These are phyloP conservation scores for Heterocephalus glaber DNA, from an alignment of 2,113 vertebrate species.

Conservation along the genomic window DNA sequence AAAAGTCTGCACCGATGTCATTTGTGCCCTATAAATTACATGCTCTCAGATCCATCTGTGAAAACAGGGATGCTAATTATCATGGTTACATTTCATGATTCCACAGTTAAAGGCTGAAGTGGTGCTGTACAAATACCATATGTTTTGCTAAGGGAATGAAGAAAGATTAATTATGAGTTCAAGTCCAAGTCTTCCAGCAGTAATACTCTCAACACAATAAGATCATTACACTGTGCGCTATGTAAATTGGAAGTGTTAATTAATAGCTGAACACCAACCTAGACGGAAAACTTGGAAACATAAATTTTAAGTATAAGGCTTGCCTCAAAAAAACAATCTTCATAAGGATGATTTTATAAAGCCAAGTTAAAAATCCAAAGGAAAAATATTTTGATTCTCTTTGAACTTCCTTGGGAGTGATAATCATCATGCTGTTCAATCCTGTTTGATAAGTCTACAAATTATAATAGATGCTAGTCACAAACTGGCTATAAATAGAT, in stretches of 20 bases:
- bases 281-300: slow-evolving; percentile 61
- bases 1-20: slow-evolving; percentile 69
- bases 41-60: slow-evolving; percentile 84
- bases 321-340: slow-evolving; percentile 27
- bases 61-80: slow-evolving; percentile 85
- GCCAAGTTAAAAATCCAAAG: neutral
- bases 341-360: slow-evolving; percentile 61
- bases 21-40: slow-evolving; percentile 84
- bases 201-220: slow-evolving; percentile 82
- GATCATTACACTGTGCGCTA: slow-evolving; percentile 73
- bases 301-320: slow-evolving; percentile 66
- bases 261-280: slow-evolving; percentile 77
- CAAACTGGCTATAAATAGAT: slow-evolving; percentile 29
- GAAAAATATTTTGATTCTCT: neutral
- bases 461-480: neutral
- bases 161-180: slow-evolving; percentile 87
- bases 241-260: slow-evolving; percentile 82
- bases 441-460: neutral
- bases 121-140: slow-evolving; percentile 84
- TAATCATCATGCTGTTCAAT: neutral
- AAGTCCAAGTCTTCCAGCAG: slow-evolving; percentile 79
- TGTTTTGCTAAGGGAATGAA: slow-evolving; percentile 83
- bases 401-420: slow-evolving; percentile 36
- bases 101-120: slow-evolving; percentile 83
- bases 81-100: slow-evolving; percentile 82